Conservation (phyloP, 2,888 invertebrate genomes). For the Caenorhabditis panamensis region DNA sequence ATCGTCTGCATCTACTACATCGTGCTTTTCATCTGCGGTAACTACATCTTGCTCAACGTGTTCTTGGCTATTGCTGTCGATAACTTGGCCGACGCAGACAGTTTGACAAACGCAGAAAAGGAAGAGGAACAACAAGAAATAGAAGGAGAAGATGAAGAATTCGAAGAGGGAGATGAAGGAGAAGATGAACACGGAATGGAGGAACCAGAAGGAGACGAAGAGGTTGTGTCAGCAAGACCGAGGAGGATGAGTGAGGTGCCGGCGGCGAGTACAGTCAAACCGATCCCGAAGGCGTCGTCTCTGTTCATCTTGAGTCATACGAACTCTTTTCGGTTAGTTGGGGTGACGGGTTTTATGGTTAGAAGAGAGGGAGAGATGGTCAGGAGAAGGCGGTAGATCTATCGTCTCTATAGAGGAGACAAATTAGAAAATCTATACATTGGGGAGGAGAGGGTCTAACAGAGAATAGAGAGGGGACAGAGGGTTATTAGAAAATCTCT, state of each 20-base stretch:
- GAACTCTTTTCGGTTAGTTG: slow-evolving; percentile 97
- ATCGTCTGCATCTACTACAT: slow-evolving; percentile 96
- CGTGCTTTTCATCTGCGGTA: slow-evolving; percentile 98
- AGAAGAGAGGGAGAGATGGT: slow-evolving; percentile 74
- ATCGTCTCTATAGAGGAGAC: too few relatives aligned
- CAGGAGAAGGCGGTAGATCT: too few relatives aligned
- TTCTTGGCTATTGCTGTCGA: slow-evolving; percentile 99
- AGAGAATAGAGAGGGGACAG: too few relatives aligned
- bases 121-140: slow-evolving; percentile 88
- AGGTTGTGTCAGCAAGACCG: slow-evolving; percentile 77
- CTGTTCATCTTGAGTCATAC: slow-evolving; percentile 81
- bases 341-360: slow-evolving; percentile 91
- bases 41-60: slow-evolving; percentile 99
- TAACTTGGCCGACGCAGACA: slow-evolving; percentile 99
- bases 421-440: too few relatives aligned
- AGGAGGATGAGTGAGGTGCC: slow-evolving; percentile 65
- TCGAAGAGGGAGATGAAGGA: slow-evolving; percentile 67
- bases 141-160: slow-evolving; percentile 70
- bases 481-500: too few relatives aligned
- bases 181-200: slow-evolving; percentile 72
- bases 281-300: background rate
- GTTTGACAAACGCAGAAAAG: slow-evolving; percentile 98
- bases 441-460: too few relatives aligned
- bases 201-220: slow-evolving; percentile 81
- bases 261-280: slow-evolving; percentile 59